Evolutionary conservation across 2,797 vertebrate species (phyloP).

Genomic region (Pangasius mekongensis): DNA sequence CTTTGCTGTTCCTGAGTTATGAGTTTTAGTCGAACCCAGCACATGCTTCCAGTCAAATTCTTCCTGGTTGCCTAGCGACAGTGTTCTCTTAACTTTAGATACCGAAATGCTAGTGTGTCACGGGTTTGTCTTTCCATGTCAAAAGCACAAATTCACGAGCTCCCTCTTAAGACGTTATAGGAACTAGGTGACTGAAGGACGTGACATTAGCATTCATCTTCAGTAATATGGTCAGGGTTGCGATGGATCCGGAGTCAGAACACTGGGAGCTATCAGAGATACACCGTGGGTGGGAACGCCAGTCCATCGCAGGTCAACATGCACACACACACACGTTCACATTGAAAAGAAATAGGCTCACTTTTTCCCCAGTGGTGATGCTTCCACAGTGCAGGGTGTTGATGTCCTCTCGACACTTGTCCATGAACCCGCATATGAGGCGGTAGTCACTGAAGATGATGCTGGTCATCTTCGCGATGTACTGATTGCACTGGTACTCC

Average conservation of each 20-base stretch:
- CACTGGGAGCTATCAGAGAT: background rate
- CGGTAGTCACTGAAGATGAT: constrained; percentile 94
- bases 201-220: background rate
- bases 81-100: too few species aligned
- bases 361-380: constrained; percentile 90
- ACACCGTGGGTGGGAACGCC: background rate
- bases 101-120: background rate
- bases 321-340: background rate
- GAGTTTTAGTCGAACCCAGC: background rate
- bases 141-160: background rate
- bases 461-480: constrained; percentile 93
- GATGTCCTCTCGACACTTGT: constrained; percentile 91
- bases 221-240: background rate
- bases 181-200: background rate
- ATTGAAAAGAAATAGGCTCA: constrained; percentile 52
- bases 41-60: background rate
- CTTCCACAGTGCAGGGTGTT: constrained; percentile 90
- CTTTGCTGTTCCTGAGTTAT: background rate
- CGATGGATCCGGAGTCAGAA: background rate
- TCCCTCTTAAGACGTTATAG: background rate
- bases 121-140: background rate
- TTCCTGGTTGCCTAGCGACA: background rate
- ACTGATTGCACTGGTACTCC: constrained; percentile 94
- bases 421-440: constrained; percentile 94
- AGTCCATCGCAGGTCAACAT: background rate